These are phyloP conservation scores for Lepidochrysops patricia DNA, from an alignment of 2,888 invertebrate species.

Conservation along the genomic window DNA sequence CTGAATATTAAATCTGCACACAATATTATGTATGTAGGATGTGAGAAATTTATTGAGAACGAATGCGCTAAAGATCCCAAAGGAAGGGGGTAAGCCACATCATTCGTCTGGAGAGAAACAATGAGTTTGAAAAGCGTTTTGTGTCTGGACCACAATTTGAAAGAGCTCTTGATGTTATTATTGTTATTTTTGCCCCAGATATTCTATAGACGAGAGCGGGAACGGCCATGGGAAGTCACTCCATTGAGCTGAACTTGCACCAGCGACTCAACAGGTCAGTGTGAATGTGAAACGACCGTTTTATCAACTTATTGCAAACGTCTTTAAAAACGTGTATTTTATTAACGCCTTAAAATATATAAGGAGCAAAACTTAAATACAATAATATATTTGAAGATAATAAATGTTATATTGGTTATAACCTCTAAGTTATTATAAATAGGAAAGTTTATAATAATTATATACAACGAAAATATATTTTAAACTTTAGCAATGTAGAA, in stretches of 20 bases:
- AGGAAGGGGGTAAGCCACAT: slow-evolving; percentile 52
- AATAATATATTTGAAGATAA: too few species aligned
- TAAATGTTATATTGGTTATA: too few species aligned
- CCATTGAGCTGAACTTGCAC: neutral
- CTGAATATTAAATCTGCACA: slow-evolving; percentile 1
- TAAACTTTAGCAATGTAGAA: too few species aligned
- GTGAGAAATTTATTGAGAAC: slow-evolving; percentile 62
- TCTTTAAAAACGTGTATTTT: neutral
- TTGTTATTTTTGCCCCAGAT: slow-evolving; percentile 34
- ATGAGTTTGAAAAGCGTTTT: slow-evolving; percentile 56
- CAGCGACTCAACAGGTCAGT: neutral
- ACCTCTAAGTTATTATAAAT: too few species aligned
- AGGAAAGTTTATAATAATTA: too few species aligned
- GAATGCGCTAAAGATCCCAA: slow-evolving; percentile 49
- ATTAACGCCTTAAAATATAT: neutral
- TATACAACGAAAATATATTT: too few species aligned
- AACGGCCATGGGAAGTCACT: slow-evolving; percentile 21
- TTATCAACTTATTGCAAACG: neutral
- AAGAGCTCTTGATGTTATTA: slow-evolving; percentile 32
- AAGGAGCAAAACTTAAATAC: neutral
- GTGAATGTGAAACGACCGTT: neutral
- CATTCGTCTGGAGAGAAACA: slow-evolving; percentile 53
- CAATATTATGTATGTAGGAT: slow-evolving; percentile 34
- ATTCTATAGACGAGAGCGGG: slow-evolving; percentile 29
- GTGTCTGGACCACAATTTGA: slow-evolving; percentile 42